Evolutionary conservation across 2,113 vertebrate genomes (phyloP).

Genomic region (Microcebus jonahi): DNA sequence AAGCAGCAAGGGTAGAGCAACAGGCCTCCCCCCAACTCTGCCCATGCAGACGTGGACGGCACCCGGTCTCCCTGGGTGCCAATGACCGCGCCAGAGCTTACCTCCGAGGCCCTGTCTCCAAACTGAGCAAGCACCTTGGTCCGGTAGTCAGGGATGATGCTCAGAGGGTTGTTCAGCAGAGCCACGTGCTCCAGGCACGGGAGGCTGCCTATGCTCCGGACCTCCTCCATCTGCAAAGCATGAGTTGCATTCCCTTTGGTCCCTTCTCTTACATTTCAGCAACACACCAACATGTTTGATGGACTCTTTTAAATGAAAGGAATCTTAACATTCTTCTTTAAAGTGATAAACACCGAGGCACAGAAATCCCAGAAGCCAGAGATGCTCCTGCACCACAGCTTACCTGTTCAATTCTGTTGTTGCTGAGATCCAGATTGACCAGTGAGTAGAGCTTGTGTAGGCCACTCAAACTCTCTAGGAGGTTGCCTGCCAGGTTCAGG

Average conservation of each 20-base stretch:
- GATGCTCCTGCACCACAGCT: background rate
- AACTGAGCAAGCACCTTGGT: conserved; percentile 98
- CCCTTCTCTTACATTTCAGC: background rate
- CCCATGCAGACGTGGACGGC: background rate
- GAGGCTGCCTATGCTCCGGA: conserved; percentile 91
- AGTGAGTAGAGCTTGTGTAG: conserved; percentile 97
- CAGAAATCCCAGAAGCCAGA: background rate
- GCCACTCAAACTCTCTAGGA: conserved; percentile 92
- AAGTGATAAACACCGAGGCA: background rate
- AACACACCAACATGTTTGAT: fast-evolving
- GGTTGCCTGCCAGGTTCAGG: conserved; percentile 95
- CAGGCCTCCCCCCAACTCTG: no score
- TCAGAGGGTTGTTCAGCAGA: conserved; percentile 92
- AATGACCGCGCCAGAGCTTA: conserved; percentile 68
- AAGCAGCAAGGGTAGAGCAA: background rate
- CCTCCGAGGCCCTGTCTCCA: conserved; percentile 97
- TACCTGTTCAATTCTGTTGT: conserved; percentile 94
- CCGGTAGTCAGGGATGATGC: conserved; percentile 97
- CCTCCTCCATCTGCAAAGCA: conserved; percentile 92
- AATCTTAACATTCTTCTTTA: background rate
- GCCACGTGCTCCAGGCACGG: conserved; percentile 94
- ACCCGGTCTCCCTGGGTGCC: background rate
- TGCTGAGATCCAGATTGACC: conserved; percentile 95
- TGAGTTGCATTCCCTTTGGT: background rate
- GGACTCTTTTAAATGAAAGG: conserved; percentile 19